Base-by-base conservation (phyloP, 2,888 invertebrate genomes). In the Latheticus oryzae region DNA sequence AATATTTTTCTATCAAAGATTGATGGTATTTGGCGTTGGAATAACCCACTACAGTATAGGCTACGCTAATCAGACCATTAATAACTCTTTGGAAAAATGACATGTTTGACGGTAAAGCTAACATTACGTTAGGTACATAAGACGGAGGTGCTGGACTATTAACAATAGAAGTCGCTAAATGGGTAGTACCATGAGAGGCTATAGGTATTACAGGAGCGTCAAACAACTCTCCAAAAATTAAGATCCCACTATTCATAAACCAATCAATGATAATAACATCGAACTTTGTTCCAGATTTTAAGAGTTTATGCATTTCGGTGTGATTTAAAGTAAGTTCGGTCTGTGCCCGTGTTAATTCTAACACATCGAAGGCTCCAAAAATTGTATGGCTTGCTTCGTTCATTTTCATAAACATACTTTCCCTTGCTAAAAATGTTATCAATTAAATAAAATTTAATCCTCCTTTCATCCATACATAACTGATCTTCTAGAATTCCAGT, bases 61-160 rank as follows among this genome's bases (percentile, higher is more conserved):
- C 32, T n/a, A 58, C 3, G 1, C 35, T 28, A 5, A 40, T 23
- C 1, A 58, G 2, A 3, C 35, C 53, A 16, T 61, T 63, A 2
- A 17, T 1, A 1, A 55, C 8, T 30, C 60, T 33, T 7, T 57
- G 40, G 2, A 54, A 19, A 15, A 61, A 59, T 0, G 70, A 67
- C 61, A 78, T 78, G 23, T 73, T 69, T 0, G 70, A 62, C 28
- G 67, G 73, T 7, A 48, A 21, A 1, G 59, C 38, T 3, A 67
- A 48, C 32, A 75, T 63, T 13, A 63, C 33, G 47, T 68, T 63
- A 2, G 76, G 75, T n/a, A 77, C 67, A 48, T 74, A 77, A 1
- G 76, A 68, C 12, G 71, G 72, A 1, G 75, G 73, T 24, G 71
- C 63, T 1, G 76, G 73, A 58, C 73, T 75, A 19, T 73, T 74